Evolutionary conservation across 2,113 vertebrate genomes (phyloP).

Genomic region (Corvus moneduloides): DNA sequence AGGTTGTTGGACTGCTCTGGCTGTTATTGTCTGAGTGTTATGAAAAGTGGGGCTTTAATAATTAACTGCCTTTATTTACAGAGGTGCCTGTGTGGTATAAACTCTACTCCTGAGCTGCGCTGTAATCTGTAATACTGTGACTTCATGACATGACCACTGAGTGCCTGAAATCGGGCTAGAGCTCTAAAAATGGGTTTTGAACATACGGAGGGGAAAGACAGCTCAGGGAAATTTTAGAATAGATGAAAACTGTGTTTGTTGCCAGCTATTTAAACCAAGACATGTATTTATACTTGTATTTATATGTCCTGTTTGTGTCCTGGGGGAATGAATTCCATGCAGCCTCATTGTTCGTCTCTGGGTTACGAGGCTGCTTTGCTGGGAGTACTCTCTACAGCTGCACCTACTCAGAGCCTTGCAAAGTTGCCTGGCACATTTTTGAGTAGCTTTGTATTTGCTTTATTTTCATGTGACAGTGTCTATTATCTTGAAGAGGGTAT

Average conservation of each 20-base stretch:
- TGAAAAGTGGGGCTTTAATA: background rate
- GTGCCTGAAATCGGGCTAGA: background rate
- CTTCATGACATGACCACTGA: background rate
- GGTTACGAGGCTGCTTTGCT: background rate
- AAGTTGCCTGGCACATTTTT: background rate
- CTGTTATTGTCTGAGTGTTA: background rate
- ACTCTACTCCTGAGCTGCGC: background rate
- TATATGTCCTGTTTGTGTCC: background rate
- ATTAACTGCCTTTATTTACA: background rate
- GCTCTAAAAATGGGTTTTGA: background rate
- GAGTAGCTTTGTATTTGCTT: background rate
- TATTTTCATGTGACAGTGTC: background rate
- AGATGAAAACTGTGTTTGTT: background rate
- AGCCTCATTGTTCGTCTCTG: background rate
- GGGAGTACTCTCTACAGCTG: background rate
- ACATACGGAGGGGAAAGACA: background rate
- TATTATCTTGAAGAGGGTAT: background rate
- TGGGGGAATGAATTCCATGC: background rate
- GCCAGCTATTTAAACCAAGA: background rate
- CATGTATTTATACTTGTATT: background rate
- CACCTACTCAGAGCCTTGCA: background rate
- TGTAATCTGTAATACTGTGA: background rate
- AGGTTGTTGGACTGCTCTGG: background rate
- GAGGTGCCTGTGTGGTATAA: background rate
- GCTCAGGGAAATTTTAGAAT: background rate